Conservation (phyloP, 2,888 invertebrate species). For the Rhodophaea formosa region DNA sequence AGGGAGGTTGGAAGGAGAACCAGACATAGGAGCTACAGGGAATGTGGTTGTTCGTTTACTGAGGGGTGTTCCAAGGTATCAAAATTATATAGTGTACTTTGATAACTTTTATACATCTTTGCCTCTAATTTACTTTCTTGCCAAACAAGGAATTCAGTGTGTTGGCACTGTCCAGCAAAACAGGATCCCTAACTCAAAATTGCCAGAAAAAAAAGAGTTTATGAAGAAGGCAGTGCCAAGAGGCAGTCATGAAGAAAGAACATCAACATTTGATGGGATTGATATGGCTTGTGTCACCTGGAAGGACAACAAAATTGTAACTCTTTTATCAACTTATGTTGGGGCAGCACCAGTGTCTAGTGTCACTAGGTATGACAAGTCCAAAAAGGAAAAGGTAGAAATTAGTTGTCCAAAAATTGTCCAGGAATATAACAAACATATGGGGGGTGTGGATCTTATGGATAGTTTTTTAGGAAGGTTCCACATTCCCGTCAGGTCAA, state of each 20-base stretch:
- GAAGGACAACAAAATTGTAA: constrained; percentile 46
- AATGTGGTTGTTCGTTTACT: constrained; percentile 37
- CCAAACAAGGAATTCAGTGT: constrained; percentile 37
- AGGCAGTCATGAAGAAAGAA: constrained; percentile 46
- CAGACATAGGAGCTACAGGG: constrained; percentile 37
- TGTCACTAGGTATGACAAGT: constrained; percentile 36
- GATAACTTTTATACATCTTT: constrained; percentile 40
- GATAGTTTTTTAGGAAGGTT: constrained; percentile 28
- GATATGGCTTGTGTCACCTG: constrained; percentile 43
- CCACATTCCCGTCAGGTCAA: constrained; percentile 26
- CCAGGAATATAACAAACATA: constrained; percentile 38
- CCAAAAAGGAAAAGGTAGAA: constrained; percentile 30
- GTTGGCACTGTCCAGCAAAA: constrained; percentile 42
- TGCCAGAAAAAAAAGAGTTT: constrained; percentile 40
- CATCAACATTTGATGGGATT: constrained; percentile 38
- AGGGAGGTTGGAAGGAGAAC: constrained; percentile 9
- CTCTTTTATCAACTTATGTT: constrained; percentile 40
- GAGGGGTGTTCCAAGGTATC: constrained; percentile 37
- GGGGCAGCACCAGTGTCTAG: constrained; percentile 35
- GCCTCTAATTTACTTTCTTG: constrained; percentile 34
- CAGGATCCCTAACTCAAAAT: constrained; percentile 40
- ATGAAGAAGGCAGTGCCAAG: constrained; percentile 46
- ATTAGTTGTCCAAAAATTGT: constrained; percentile 36
- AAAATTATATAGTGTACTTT: constrained; percentile 38
- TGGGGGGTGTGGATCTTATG: constrained; percentile 29